Evolutionary conservation across 2,888 invertebrate species (phyloP), one percentile per base, ranked within the genome.

Genomic region (Leucophenga maculata): DNA sequence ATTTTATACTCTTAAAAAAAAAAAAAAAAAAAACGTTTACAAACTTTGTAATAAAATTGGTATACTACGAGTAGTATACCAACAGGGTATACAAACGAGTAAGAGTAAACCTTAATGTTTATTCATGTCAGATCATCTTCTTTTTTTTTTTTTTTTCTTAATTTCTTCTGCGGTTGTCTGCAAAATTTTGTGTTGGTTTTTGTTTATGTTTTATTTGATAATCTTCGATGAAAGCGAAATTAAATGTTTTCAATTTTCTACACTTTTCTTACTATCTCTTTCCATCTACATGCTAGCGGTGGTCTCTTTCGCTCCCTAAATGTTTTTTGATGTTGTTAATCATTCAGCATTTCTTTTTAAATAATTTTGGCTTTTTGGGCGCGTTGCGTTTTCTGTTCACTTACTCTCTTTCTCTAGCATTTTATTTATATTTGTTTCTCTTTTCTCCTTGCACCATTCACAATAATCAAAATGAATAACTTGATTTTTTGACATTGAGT

Each of bases 141-240:
- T 16, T 57, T 50, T 57, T 60, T 20, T 52, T 22, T 39, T 16
- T 54, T n/a, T n/a, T n/a, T n/a, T n/a, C n/a, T n/a, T n/a, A n/a
- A n/a, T n/a, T n/a, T n/a, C n/a, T n/a, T 26, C 26, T 26, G 26
- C 26, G 2, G 26, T 26, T 26, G 26, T 26, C 26, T 26, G 26
- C 26, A 26, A 26, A 26, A 26, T 2, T 26, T 26, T 26, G 4
- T 26, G 26, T 26, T 26, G 26, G 26, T 26, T 60, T 54, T 68
- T 65, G 66, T 32, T 39, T 13, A 9, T 32, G 6, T 39, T 50
- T 48, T 26, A 26, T 50, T 32, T 68, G 72, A 64, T 73, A 75
- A 75, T 75, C 74, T 72, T 69, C 54, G 76, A 74, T 75, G 76
- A 76, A 75, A 75, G 75, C 70, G 71, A 69, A 69, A 72, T 67